Evolutionary conservation across 2,888 invertebrate genomes (phyloP), one percentile per base, ranked within the genome.

Genomic region (Pseudoips prasinana): DNA sequence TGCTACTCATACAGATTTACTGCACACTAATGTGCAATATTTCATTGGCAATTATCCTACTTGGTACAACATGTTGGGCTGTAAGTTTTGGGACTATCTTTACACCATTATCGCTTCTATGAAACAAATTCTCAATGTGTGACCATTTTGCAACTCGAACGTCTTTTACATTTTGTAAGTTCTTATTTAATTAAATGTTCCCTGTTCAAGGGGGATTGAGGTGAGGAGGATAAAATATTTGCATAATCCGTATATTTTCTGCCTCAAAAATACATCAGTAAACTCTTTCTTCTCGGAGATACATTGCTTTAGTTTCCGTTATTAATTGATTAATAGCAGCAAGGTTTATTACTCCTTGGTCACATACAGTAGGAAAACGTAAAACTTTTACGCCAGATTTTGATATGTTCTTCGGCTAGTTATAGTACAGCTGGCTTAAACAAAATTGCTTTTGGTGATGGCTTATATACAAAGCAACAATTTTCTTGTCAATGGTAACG

Each of bases 11-110:
- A 40, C 34, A 9, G 28, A 25, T 6, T 18, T 17, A n/a, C 36
- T 41, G 5, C 39, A 39, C 1, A 43, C 29, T 8, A 34, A 32
- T 0, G 39, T 35, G 1, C 10, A 29, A n/a, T 29, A 11, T 19
- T 35, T 39, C 1, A 35, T 32, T n/a, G 9, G 28, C 26, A 39
- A 5, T 20, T 7, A 20, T n/a, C 20, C 2, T 20, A 9, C 0
- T 10, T 8, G 37, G 33, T 7, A 28, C 10, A 8, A 34, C 30
- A 6, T 42, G 37, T 0, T 22, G 22, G 0, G 29, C 38, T 11
- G 37, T 20, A 3, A 32, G n/a, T 20, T 32, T 32, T 3, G 5
- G 10, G 1, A 26, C 14, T 3, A 32, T 8, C 7, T 11, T 19
- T 8, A 32, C 31, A n/a, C 7, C 7, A 3, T 20, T 11, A 4